Percentiles rank a stretch among this genome's conserved stretches.
These are phyloP conservation scores for Eucidaris tribuloides DNA, from an alignment of 35 echinoderm and acorn worm species.

Conservation along the genomic window DNA sequence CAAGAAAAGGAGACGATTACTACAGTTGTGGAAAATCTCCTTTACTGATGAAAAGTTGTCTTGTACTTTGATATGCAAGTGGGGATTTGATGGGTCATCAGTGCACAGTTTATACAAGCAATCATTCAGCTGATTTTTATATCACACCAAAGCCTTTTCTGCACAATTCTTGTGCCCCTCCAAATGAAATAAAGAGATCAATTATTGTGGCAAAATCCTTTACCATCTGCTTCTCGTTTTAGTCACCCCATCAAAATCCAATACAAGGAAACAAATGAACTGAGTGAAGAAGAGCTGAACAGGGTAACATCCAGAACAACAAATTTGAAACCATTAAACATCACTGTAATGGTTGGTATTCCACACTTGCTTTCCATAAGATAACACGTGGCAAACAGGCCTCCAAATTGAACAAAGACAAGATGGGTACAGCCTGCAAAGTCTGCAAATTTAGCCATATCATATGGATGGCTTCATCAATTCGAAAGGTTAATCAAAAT, in stretches of 20 bases:
- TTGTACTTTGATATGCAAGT: constrained; percentile 43
- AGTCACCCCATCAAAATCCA: constrained; percentile 33
- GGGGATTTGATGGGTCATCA: constrained; percentile 45
- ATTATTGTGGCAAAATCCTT: constrained; percentile 37
- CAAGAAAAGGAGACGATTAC: constrained; percentile 20
- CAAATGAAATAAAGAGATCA: constrained; percentile 28
- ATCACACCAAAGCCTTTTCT: constrained; percentile 23
- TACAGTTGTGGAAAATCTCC: background rate
- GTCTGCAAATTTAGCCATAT: too few relatives aligned
- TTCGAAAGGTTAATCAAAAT: too few relatives aligned
- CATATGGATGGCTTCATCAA: too few relatives aligned
- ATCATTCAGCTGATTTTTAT: background rate
- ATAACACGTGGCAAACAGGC: too few relatives aligned
- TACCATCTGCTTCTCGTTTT: constrained; percentile 25
- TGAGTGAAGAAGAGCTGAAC: background rate
- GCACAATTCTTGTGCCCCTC: constrained; percentile 38
- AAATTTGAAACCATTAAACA: too few relatives aligned
- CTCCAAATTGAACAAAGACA: too few relatives aligned
- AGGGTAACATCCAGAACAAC: background rate
- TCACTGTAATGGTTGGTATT: too few relatives aligned
- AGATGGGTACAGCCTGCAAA: too few relatives aligned
- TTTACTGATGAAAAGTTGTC: background rate
- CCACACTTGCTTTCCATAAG: too few relatives aligned
- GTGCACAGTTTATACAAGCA: constrained; percentile 46
- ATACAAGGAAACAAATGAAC: constrained; percentile 38